Percentiles rank a stretch among this genome's conserved stretches.
Evolutionary conservation across 2,113 vertebrate species (phyloP).

Genomic region (Charina bottae): DNA sequence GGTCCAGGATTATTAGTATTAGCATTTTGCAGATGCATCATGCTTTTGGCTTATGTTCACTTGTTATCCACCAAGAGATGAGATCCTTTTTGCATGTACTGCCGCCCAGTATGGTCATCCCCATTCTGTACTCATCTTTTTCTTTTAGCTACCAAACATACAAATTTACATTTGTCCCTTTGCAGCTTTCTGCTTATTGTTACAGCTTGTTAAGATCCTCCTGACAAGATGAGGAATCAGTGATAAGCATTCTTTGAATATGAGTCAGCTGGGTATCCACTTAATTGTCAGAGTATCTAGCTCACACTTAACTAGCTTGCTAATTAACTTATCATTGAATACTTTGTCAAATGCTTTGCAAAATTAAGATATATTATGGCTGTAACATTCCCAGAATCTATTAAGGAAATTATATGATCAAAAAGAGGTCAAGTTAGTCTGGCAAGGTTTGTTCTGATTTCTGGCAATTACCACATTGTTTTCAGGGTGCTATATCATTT

Average conservation of each 20-base stretch:
- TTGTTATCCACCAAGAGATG: neutral
- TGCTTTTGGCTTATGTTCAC: neutral
- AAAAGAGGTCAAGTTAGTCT: neutral
- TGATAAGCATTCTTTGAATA: neutral
- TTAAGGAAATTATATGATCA: neutral
- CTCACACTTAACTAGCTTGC: neutral
- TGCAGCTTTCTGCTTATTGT: neutral
- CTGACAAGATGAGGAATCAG: neutral
- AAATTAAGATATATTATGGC: neutral
- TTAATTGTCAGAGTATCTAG: neutral
- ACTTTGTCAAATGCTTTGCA: neutral
- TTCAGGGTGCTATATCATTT: neutral
- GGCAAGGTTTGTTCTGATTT: neutral
- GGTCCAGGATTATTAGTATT: no score
- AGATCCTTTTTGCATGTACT: neutral
- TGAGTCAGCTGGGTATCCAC: neutral
- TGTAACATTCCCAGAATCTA: neutral
- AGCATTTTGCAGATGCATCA: neutral
- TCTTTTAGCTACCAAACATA: neutral
- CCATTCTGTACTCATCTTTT: neutral
- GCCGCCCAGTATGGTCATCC: neutral
- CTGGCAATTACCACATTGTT: neutral
- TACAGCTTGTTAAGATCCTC: neutral
- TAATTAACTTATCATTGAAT: neutral
- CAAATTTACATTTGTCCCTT: neutral